Evolutionary conservation across 2,113 vertebrate genomes (phyloP), one percentile per base, ranked within the genome.

Genomic region (Osmerus eperlanus): DNA sequence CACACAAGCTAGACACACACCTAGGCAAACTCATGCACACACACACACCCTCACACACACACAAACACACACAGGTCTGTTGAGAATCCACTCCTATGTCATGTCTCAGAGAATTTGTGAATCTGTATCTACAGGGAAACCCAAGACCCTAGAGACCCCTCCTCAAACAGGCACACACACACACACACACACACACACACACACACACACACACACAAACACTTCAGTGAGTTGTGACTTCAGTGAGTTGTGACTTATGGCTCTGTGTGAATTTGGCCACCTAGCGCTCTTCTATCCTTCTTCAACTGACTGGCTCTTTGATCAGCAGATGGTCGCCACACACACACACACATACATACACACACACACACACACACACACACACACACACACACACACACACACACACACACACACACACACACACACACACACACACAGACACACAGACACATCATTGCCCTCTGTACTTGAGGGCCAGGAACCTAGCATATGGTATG

Each of bases 1-100:
- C 59, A 16, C 65, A 72, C 78, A 78, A 21, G 70, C 55, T 14
- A 14, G 23, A 63, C 21, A 28, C 60, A 14, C 25, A 32, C 28
- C 21, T 8, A 18, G 15, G 8, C 3, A 56, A 16, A 18, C 18
- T 18, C 55, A 56, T 3, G n/a, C 55, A 7, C 55, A 56, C 1
- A 56, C 55, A 56, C 55, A 56, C 55, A 56, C 54, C 2, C 54
- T 3, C 54, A 55, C 55, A 56, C 55, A 56, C 55, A 56, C 41
- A 56, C 15, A 56, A 5, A n/a, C 18, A 56, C 55, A 56, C 16
- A 56, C 55, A 56, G 7, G 32, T 36, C 41, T 47, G 41, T 47
- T 47, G 41, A 47, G 41, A 11, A 47, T 47, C 41, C 41, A 47
- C 41, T 47, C 7, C 41, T 47, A 47, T 8, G 41, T 47, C 41